Evolutionary conservation across 2,888 invertebrate genomes (phyloP).

Genomic region (Andrena flavipes): DNA sequence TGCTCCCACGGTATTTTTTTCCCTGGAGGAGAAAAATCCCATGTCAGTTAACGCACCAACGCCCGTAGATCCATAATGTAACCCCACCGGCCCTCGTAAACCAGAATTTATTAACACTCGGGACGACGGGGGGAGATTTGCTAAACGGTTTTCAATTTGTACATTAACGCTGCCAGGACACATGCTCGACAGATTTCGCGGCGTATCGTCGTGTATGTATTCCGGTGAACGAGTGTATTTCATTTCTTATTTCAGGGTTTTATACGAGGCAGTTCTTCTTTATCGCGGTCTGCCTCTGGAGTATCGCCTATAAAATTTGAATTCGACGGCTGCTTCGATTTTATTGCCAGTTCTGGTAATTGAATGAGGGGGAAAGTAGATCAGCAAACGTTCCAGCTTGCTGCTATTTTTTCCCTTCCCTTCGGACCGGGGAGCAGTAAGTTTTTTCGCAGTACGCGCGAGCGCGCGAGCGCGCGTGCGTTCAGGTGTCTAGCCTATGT

Average conservation of each 20-base stretch:
- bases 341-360: conserved; percentile 56
- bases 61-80: conserved; percentile 77
- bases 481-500: not conserved
- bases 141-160: conserved; percentile 85
- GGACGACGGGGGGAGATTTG: conserved; percentile 81
- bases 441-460: not conserved
- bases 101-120: conserved; percentile 84
- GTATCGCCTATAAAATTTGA: conserved; percentile 62
- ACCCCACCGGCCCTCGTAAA: conserved; percentile 81
- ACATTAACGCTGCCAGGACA: conserved; percentile 76
- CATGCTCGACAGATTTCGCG: conserved; percentile 72
- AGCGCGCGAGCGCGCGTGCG: too few species aligned
- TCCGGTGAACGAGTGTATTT: conserved; percentile 53
- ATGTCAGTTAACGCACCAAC: conserved; percentile 67
- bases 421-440: not conserved
- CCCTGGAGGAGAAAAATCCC: conserved; percentile 55
- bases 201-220: conserved; percentile 64
- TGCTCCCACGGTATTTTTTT: conserved; percentile 49
- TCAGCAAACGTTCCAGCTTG: not conserved
- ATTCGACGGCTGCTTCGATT: conserved; percentile 47
- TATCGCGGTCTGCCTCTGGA: conserved; percentile 39
- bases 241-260: conserved; percentile 56
- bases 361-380: conserved; percentile 45
- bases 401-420: not conserved
- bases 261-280: conserved; percentile 56